phyloP scores from a whole-genome alignment of 1,140 invertebrate species.

The Aleiodes sp. region DNA sequence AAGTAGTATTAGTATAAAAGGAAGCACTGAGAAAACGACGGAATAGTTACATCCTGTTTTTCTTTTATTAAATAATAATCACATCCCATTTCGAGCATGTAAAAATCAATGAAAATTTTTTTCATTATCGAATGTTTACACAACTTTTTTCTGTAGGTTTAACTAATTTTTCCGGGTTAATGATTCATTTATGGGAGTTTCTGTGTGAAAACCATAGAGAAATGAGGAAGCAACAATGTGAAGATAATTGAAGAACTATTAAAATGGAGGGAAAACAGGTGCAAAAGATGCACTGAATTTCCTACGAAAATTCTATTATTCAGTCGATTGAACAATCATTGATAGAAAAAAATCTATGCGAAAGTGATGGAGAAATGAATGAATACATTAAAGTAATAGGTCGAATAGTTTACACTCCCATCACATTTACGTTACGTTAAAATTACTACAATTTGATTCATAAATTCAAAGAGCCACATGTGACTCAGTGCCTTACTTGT shows the following conservation, averaged over 20 bases:
- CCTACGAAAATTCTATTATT: too few species aligned
- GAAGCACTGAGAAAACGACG: conserved; percentile 2
- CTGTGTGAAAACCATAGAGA: too few species aligned
- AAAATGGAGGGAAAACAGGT: too few species aligned
- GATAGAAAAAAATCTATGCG: conserved; percentile 9
- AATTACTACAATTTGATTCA: conserved; percentile 43
- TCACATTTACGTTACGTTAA: not conserved
- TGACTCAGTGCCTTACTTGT: conserved; percentile 42
- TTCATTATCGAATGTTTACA: too few species aligned
- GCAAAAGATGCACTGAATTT: too few species aligned
- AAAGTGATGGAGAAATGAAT: not conserved
- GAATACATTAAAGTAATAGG: not conserved
- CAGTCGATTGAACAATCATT: not conserved
- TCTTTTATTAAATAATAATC: not conserved
- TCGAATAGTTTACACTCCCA: not conserved
- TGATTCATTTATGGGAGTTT: too few species aligned
- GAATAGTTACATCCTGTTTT: conserved; percentile 11
- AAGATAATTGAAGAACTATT: too few species aligned
- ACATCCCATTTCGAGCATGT: not conserved
- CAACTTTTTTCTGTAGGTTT: too few species aligned
- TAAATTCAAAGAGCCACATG: conserved; percentile 46
- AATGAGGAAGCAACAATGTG: too few species aligned
- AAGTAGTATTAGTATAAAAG: conserved; percentile 12
- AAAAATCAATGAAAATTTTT: not conserved
- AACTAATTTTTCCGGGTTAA: too few species aligned